A percentile compares a stretch with the other conserved stretches of the same genome.
These are phyloP conservation scores for Cardinalis cardinalis DNA, from an alignment of 2,113 vertebrate genomes.

Conservation along the genomic window DNA sequence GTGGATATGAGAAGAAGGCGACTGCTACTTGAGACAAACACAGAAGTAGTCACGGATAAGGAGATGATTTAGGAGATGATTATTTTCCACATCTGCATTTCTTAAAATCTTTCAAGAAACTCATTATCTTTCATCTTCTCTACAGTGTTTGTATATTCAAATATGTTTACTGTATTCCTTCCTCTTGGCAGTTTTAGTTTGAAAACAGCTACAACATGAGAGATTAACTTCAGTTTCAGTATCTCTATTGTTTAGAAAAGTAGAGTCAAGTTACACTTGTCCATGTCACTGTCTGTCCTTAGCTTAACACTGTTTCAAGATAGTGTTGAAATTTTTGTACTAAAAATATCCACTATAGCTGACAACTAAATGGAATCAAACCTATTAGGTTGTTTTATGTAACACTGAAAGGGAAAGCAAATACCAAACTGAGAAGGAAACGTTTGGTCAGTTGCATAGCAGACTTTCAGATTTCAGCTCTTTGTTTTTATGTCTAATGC, in stretches of 20 bases:
- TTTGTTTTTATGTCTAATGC: background rate
- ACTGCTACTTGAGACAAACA: background rate
- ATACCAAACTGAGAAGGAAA: background rate
- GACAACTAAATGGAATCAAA: background rate
- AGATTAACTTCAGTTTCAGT: background rate
- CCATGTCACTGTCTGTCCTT: background rate
- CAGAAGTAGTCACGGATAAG: background rate
- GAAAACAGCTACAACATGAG: background rate
- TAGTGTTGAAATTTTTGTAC: constrained; percentile 2
- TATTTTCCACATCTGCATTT: background rate
- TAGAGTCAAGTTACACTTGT: background rate
- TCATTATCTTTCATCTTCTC: background rate
- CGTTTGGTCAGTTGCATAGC: background rate
- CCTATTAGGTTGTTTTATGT: background rate
- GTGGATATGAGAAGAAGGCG: background rate
- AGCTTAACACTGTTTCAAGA: constrained; percentile 25
- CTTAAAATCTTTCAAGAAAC: background rate
- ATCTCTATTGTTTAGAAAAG: background rate
- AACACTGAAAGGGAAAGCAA: background rate
- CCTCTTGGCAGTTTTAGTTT: background rate
- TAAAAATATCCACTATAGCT: constrained; percentile 26
- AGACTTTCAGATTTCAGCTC: background rate
- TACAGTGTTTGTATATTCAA: background rate
- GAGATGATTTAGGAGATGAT: background rate
- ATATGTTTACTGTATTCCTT: background rate